These are phyloP conservation scores for Netelia melanura DNA, from an alignment of 2,888 invertebrate species.

Conservation along the genomic window DNA sequence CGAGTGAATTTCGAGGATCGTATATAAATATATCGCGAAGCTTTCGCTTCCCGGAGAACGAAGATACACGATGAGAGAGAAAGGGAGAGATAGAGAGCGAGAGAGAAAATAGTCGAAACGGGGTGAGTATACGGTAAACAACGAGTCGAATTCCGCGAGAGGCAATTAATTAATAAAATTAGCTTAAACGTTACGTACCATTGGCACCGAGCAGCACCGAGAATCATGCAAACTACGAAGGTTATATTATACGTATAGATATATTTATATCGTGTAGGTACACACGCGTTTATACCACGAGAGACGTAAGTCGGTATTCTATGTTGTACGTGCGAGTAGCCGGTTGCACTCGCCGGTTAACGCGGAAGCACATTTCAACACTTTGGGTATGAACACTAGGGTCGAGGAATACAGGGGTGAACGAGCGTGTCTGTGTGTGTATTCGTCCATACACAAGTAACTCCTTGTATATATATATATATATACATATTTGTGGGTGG, in stretches of 20 bases:
- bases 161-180: constrained; percentile 71
- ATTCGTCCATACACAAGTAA: neutral
- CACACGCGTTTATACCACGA: constrained; percentile 20
- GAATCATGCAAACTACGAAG: constrained; percentile 34
- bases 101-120: no score
- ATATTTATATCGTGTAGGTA: neutral
- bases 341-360: constrained; percentile 16
- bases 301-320: constrained; percentile 11
- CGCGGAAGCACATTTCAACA: constrained; percentile 50
- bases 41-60: no score
- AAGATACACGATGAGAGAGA: no score
- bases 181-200: constrained; percentile 62
- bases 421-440: neutral
- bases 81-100: no score
- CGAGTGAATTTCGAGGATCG: no score
- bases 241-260: neutral
- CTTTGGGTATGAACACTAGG: constrained; percentile 24
- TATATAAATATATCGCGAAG: no score
- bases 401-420: constrained; percentile 29
- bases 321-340: neutral
- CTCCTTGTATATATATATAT: neutral
- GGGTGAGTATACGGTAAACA: neutral
- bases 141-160: neutral
- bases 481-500: neutral
- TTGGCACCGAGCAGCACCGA: constrained; percentile 45